Percentiles rank a stretch among this genome's conserved stretches.
Conservation (phyloP, 2,797 vertebrate species). For the Ataeniobius toweri region DNA sequence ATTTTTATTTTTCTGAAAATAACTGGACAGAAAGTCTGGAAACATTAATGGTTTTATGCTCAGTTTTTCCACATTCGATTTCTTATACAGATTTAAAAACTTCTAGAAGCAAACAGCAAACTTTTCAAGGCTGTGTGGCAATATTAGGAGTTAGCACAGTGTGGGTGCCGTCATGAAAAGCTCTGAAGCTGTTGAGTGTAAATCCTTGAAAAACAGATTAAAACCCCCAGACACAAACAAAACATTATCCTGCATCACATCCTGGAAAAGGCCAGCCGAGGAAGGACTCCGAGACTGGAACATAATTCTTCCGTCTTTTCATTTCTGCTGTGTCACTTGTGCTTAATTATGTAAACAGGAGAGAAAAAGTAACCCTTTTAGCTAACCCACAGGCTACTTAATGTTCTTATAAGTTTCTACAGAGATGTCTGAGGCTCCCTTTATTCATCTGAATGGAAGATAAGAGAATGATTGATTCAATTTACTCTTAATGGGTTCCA, state of each 20-base stretch:
- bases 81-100: neutral
- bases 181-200: neutral
- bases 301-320: neutral
- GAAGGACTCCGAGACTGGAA: neutral
- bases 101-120: neutral
- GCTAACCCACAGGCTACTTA: neutral
- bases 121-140: neutral
- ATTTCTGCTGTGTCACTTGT: constrained; percentile 2
- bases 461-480: neutral
- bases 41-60: neutral
- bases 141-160: neutral
- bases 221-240: neutral
- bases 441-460: constrained; percentile 5
- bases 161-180: neutral
- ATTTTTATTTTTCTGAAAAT: neutral
- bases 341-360: constrained; percentile 9
- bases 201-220: neutral
- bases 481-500: neutral
- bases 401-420: constrained; percentile 1
- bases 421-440: neutral
- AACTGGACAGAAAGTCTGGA: neutral
- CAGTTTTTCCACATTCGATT: too few relatives aligned
- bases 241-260: neutral
- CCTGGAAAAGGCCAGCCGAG: neutral
- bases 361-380: neutral